phyloP scores from a whole-genome alignment of 2,797 vertebrate genomes.

The Phaenicophaeus curvirostris region DNA sequence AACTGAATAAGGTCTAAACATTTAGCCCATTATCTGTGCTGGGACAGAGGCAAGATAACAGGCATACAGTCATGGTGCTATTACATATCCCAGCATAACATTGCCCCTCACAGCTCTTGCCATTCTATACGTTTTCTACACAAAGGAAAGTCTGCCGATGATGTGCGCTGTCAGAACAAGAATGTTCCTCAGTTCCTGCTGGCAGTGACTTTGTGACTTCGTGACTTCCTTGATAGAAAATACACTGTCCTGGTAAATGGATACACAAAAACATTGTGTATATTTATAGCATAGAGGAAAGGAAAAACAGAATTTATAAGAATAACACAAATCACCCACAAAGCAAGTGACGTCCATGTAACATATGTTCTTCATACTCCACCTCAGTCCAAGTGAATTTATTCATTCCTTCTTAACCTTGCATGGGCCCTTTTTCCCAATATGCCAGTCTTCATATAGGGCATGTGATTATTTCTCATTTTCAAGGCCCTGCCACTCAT shows the following conservation, averaged over 20 bases:
- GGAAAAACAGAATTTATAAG: neutral
- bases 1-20: accelerated
- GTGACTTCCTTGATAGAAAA: neutral
- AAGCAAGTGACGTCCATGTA: neutral
- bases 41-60: neutral
- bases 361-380: slow-evolving; percentile 20
- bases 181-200: neutral
- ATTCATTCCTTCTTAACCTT: slow-evolving; percentile 39
- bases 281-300: neutral
- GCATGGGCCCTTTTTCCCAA: neutral
- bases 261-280: neutral
- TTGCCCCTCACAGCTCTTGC: neutral
- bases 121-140: neutral
- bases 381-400: neutral
- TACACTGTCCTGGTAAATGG: neutral
- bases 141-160: neutral
- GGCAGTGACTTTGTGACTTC: neutral
- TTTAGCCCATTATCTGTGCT: neutral
- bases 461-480: slow-evolving; percentile 43
- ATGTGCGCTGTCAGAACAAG: neutral
- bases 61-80: neutral
- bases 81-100: neutral
- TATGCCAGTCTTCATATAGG: slow-evolving; percentile 4
- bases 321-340: neutral
- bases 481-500: slow-evolving; percentile 20